Evolutionary conservation across 2,797 vertebrate species (phyloP), one percentile per base, ranked within the genome.

Genomic region (Trematomus bernacchii): DNA sequence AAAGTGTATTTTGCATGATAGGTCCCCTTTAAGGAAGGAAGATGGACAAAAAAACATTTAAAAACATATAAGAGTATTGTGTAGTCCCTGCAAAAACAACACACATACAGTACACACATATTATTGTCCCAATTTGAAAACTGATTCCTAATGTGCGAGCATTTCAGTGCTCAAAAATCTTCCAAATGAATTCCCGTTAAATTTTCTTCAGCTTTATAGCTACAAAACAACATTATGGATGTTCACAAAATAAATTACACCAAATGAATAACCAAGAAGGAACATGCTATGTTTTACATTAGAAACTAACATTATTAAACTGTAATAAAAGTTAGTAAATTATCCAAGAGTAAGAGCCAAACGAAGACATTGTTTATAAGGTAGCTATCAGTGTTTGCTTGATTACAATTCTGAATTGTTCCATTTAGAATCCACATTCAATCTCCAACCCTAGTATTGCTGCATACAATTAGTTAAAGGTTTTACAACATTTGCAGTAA

Each of bases 401-500:
- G 27, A 5, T 40, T 70, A 6, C 48, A 50, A 9, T 43, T 16
- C 21, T 60, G 43, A 79, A 19, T 14, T 27, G 27, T 27, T 27
- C 27, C 27, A 27, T 27, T 37, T 37, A 37, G 8, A 37, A 37
- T 9, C 8, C 4, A 0, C 5, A 37, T 48, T 42, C 27, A 53
- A 10, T 10, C 18, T n/a, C 33, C 9, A 16, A 33, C 23, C 14
- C 11, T 13, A 27, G 21, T 11, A 16, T 55, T 60, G 64, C 16
- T 43, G n/a, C 37, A 44, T 65, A 40, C 48, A 80, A 72, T 57
- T 48, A 71, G 40, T 30, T 55, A 23, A 21, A 62, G 50, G 53
- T 44, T 43, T 71, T 52, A n/a, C 52, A 73, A 72, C 46, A 57
- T 66, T 57, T 58, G 47, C 40, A 73, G 27, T 43, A 78, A 78